A percentile compares a stretch with the other conserved stretches of the same genome.
Evolutionary conservation across 2,888 invertebrate species (phyloP).

Genomic region (Euplexia lucipara): DNA sequence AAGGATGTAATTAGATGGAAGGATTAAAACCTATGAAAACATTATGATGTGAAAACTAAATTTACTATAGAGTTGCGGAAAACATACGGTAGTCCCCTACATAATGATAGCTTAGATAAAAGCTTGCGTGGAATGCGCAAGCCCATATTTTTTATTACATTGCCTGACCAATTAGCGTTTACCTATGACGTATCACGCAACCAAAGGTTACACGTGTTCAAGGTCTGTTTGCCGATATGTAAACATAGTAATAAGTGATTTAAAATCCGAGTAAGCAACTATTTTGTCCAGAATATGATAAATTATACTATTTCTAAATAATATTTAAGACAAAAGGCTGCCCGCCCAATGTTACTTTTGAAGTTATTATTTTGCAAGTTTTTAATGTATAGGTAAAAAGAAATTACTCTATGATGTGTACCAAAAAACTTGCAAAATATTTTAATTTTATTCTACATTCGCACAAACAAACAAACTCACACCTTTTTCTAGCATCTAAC

Average conservation of each 20-base stretch:
- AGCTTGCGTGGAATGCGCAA: constrained; percentile 17
- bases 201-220: constrained; percentile 24
- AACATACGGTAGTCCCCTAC: constrained; percentile 2
- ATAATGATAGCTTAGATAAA: constrained; percentile 9
- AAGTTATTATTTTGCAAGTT: no score
- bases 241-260: constrained; percentile 20
- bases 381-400: no score
- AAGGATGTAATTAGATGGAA: constrained; percentile 37
- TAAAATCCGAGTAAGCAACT: neutral
- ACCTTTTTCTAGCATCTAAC: no score
- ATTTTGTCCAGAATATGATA: neutral
- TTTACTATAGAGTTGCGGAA: constrained; percentile 11
- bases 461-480: no score
- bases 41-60: constrained; percentile 33
- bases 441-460: no score
- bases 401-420: no score
- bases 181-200: constrained; percentile 29
- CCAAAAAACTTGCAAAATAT: no score
- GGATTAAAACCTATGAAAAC: constrained; percentile 35
- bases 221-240: constrained; percentile 21
- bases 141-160: constrained; percentile 16
- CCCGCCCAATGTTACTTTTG: no score
- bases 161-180: constrained; percentile 25
- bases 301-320: no score
- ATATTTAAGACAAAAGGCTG: no score